These are phyloP conservation scores for Drosophila baimaii DNA, from an alignment of 1,140 invertebrate genomes.

Conservation along the genomic window DNA sequence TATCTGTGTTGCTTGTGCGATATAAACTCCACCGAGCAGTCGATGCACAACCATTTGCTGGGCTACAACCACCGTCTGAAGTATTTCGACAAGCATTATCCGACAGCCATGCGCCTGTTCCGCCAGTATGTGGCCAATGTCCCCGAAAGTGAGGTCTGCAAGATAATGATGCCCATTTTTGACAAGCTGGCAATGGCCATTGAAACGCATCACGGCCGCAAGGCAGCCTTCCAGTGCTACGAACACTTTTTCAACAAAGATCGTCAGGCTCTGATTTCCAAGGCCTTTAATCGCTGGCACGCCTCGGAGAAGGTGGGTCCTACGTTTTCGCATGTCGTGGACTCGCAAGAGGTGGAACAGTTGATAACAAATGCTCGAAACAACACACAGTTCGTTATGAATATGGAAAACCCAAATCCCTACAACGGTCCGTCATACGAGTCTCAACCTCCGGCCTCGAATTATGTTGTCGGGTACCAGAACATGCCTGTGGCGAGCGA, in stretches of 20 bases:
- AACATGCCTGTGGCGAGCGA: neutral
- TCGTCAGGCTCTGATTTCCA: slow-evolving; percentile 44
- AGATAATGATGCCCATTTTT: slow-evolving; percentile 65
- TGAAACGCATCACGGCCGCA: slow-evolving; percentile 74
- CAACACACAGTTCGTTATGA: slow-evolving; percentile 3
- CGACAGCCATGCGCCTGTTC: slow-evolving; percentile 70
- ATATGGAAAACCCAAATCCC: slow-evolving; percentile 5
- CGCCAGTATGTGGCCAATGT: slow-evolving; percentile 58
- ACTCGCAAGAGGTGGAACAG: slow-evolving; percentile 62
- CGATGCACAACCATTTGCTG: slow-evolving; percentile 74
- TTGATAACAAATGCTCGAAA: slow-evolving; percentile 49
- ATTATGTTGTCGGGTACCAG: slow-evolving; percentile 9
- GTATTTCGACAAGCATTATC: slow-evolving; percentile 80
- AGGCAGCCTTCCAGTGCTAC: slow-evolving; percentile 61
- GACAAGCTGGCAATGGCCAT: slow-evolving; percentile 67
- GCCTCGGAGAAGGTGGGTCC: slow-evolving; percentile 71
- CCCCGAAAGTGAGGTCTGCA: slow-evolving; percentile 49
- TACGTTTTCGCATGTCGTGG: slow-evolving; percentile 71
- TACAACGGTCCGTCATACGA: slow-evolving; percentile 7
- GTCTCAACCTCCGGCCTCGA: neutral
- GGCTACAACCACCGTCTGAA: slow-evolving; percentile 74
- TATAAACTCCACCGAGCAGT: slow-evolving; percentile 47
- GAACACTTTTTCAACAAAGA: slow-evolving; percentile 61
- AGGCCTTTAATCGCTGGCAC: slow-evolving; percentile 64
- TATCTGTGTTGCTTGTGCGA: slow-evolving; percentile 70